phyloP scores from a whole-genome alignment of 2,888 invertebrate genomes.

The Pilophorus perplexus region DNA sequence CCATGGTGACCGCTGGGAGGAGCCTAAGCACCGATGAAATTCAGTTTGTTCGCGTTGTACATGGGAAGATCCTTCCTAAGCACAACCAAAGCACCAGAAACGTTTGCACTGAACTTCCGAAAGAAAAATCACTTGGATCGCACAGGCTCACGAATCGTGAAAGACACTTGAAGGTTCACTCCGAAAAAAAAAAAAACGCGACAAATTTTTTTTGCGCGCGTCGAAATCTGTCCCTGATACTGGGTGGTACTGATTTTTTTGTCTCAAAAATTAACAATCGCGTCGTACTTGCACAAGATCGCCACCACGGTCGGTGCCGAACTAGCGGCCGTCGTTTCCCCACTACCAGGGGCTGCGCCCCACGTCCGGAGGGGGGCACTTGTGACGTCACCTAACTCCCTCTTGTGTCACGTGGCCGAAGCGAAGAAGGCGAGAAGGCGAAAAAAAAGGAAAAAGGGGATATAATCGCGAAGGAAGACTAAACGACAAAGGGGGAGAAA shows the following conservation, averaged over 20 bases:
- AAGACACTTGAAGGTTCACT: too few relatives aligned
- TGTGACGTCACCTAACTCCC: neutral
- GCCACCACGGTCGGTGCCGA: slow-evolving; percentile 23
- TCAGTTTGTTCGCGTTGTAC: slow-evolving; percentile 2
- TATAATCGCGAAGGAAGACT: too few relatives aligned
- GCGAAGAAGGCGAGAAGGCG: too few relatives aligned
- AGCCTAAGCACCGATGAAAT: neutral
- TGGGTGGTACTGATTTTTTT: too few relatives aligned
- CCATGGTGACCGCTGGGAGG: slow-evolving; percentile 9
- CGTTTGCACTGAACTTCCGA: too few relatives aligned
- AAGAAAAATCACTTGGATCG: too few relatives aligned
- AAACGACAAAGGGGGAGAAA: too few relatives aligned
- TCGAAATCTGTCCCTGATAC: too few relatives aligned
- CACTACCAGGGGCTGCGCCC: slow-evolving; percentile 1
- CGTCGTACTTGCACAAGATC: slow-evolving; percentile 10
- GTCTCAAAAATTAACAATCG: neutral
- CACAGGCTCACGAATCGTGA: too few relatives aligned
- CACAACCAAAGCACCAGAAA: slow-evolving; percentile 1
- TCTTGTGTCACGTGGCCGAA: neutral
- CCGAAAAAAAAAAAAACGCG: neutral
- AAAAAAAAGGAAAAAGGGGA: too few relatives aligned
- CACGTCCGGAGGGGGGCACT: neutral
- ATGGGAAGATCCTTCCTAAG: slow-evolving; percentile 9
- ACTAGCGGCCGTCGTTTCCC: slow-evolving; percentile 8
- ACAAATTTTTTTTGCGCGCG: neutral